Base-by-base conservation (phyloP, 92 coral and sea anemone species). In the Zoanthus sansibaricus region DNA sequence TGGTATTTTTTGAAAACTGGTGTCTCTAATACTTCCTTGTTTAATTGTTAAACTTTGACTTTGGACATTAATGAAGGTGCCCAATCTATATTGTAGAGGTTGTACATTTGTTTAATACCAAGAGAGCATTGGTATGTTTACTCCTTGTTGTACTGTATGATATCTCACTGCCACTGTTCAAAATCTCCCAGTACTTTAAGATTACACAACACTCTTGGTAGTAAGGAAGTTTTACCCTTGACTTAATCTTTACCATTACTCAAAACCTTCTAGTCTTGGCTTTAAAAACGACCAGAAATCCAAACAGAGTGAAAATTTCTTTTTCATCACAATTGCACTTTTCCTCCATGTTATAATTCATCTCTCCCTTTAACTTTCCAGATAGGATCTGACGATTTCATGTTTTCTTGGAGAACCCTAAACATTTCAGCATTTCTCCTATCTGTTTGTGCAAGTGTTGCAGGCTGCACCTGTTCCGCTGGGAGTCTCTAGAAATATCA, bases 321-420 rank as follows among this genome's bases (percentile, higher is more conserved):
- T 37, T 37, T 37, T 37, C 2, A 20, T 66, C 59, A 66, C 20
- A 37, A 37, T 37, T 17, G 46, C 7, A 16, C 4, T 11, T 79
- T 44, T 3, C 68, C 18, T 20, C 44, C 44, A 56, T 79, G 62
- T 48, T 77, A 79, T 25, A 91, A 70, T 46, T 88, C 91, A 55
- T 82, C 88, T 67, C 91, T 75, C 44, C 91, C 91, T 61, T 91
- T 83, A 10, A 91, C 94, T 74, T 88, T 89, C 94, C 94, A 91
- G 5, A 91, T 71, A 44, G 94, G 94, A 21, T 72, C 87, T 17
- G 89, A 76, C 2, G 87, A 83, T 3, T 87, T 91, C 82, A 90
- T 91, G 78, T 91, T 91, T 20, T 91, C 94, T 58, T 87, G 84
- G 14, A 91, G 51, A 10, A 91, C 91, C 67, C 72, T 77, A 76